These are phyloP conservation scores for Eueremaeus valkanovi DNA, from an alignment of 2,888 invertebrate genomes.

Conservation along the genomic window DNA sequence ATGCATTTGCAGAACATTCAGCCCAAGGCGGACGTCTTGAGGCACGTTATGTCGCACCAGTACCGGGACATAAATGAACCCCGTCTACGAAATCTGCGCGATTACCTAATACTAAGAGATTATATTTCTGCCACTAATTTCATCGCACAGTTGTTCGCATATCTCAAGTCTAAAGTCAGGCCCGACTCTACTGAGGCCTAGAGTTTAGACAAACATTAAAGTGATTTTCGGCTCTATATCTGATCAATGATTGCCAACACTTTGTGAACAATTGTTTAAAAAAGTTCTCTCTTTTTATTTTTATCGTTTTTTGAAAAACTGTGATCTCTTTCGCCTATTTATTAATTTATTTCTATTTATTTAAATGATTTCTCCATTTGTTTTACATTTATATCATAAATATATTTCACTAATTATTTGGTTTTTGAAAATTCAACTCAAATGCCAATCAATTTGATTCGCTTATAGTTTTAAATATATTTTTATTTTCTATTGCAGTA, in stretches of 20 bases:
- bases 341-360: not conserved
- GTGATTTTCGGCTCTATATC: not conserved
- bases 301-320: conserved; percentile 35
- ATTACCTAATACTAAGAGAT: conserved; percentile 63
- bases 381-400: not conserved
- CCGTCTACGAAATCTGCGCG: conserved; percentile 57
- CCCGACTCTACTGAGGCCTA: not conserved
- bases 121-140: conserved; percentile 62
- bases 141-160: conserved; percentile 55
- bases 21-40: conserved; percentile 53
- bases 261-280: conserved; percentile 21
- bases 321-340: conserved; percentile 42
- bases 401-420: conserved; percentile 24
- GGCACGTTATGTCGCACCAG: conserved; percentile 52
- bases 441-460: too few relatives aligned
- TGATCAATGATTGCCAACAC: not conserved
- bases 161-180: conserved; percentile 34
- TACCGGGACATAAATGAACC: conserved; percentile 51
- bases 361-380: not conserved
- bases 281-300: not conserved
- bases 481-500: too few relatives aligned
- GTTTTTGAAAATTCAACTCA: too few relatives aligned
- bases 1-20: conserved; percentile 57
- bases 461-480: too few relatives aligned
- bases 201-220: not conserved